phyloP scores from a whole-genome alignment of 53 echinoderm and acorn worm species.

The Astropecten irregularis region DNA sequence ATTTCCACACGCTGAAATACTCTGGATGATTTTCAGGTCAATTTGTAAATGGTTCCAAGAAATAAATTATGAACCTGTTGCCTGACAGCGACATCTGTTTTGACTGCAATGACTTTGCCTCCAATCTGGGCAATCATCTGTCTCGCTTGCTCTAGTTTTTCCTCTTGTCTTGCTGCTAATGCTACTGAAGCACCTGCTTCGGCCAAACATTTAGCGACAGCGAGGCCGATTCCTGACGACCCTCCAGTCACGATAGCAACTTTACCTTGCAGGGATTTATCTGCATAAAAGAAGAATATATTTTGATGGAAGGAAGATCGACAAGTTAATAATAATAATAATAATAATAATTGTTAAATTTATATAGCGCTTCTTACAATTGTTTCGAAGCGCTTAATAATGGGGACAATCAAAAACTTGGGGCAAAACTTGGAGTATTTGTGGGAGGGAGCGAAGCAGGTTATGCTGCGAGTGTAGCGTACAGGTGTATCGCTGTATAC shows the following conservation, averaged over 20 bases:
- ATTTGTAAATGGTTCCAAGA: no score
- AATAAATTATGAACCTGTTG: conserved; percentile 79
- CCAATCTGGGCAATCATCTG: conserved; percentile 51
- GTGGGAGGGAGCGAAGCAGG: no score
- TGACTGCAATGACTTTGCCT: conserved; percentile 58
- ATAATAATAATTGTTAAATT: no score
- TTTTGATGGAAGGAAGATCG: not conserved
- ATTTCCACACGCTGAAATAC: no score
- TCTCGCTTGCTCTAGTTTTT: conserved; percentile 40
- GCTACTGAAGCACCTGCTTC: conserved; percentile 70
- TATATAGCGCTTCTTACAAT: no score
- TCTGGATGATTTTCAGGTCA: no score
- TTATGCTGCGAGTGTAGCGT: no score
- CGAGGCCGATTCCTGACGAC: conserved; percentile 74
- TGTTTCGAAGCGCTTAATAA: no score
- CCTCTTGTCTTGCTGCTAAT: conserved; percentile 71
- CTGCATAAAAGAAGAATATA: not conserved
- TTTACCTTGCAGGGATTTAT: conserved; percentile 52
- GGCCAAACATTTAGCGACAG: conserved; percentile 70
- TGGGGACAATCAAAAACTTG: no score
- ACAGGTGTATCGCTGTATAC: no score
- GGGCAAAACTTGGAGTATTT: no score
- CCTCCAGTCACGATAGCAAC: conserved; percentile 80
- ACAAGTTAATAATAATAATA: no score
- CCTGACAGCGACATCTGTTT: conserved; percentile 72